Evolutionary conservation across 2,113 vertebrate genomes (phyloP), one percentile per base, ranked within the genome.

Genomic region (Sphyrna mokarran): DNA sequence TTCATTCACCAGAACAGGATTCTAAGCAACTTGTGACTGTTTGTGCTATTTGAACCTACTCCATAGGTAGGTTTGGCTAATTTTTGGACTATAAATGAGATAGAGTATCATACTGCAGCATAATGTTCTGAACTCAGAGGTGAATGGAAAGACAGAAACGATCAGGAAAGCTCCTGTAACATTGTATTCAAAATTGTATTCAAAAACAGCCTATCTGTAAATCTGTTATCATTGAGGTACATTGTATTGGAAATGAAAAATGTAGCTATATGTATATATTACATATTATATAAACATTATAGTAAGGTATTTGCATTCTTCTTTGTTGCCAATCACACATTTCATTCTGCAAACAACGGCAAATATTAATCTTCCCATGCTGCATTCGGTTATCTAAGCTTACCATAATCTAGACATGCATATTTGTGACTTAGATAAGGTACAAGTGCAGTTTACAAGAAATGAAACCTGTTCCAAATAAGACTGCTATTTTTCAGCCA

Each of bases 401-500:
- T 14, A 58, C 48, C 54, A 69, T 68, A 8, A 69, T 18, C 5
- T 23, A 94, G 63, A 40, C n/a, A 37, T 66, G 20, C 33, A 37
- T 6, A 48, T 48, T 3, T 9, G n/a, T 94, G 91, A 68, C 63
- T 94, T 33, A 94, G 22, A 9, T 70, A 26, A 26, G 63, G 63
- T 20, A 70, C 63, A 94, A 8, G 4, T 26, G 37, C 40, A 22
- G 66, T 5, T 22, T 43, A 69, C 37, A 43, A 69, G 37, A 43
- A 18, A 2, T 94, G 40, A 94, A 43, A 70, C 20, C 43, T 94
- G 97, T 97, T 97, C 97, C 97, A 97, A 98, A 98, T 98, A 98
- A 98, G 98, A 98, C 98, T 98, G 98, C 98, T 98, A 97, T 96
- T 97, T 98, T 98, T 97, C 96, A 98, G 97, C 97, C 97, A 98